Conservation (phyloP, 2,113 vertebrate genomes). For the Ranitomeya variabilis region DNA sequence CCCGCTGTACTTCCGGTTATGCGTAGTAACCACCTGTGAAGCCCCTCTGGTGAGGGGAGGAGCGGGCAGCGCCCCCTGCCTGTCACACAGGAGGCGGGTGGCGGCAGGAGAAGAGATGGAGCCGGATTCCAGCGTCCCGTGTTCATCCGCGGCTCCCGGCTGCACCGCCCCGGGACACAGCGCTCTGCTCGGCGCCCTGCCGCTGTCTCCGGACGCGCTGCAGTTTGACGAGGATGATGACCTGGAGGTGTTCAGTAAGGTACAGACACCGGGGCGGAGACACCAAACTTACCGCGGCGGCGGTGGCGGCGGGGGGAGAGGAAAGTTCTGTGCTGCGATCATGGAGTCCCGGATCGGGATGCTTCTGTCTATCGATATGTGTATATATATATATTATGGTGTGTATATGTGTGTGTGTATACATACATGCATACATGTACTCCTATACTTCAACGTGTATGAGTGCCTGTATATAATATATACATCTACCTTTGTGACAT, state of each 20-base stretch:
- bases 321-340: not conserved
- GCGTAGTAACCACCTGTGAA: conserved; percentile 44
- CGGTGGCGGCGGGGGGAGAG: too few relatives aligned
- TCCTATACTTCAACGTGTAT: too few relatives aligned
- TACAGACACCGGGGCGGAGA: conserved; percentile 48
- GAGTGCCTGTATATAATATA: too few relatives aligned
- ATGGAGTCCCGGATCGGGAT: not conserved
- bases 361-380: too few relatives aligned
- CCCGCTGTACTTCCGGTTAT: conserved; percentile 33
- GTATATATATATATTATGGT: too few relatives aligned
- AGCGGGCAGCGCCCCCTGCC: conserved; percentile 44
- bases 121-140: not conserved
- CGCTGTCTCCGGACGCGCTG: conserved; percentile 62
- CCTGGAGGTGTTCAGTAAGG: conserved; percentile 80
- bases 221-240: conserved; percentile 74
- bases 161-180: conserved; percentile 25
- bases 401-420: too few relatives aligned
- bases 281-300: not conserved
- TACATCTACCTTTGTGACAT: too few relatives aligned
- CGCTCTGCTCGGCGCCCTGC: conserved; percentile 42
- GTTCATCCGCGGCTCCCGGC: conserved; percentile 21
- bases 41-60: conserved; percentile 34
- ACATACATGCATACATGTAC: too few relatives aligned
- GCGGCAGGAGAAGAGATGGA: conserved; percentile 36
- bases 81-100: conserved; percentile 54